phyloP scores from a whole-genome alignment of 2,113 vertebrate species.

The Panthera tigris region DNA sequence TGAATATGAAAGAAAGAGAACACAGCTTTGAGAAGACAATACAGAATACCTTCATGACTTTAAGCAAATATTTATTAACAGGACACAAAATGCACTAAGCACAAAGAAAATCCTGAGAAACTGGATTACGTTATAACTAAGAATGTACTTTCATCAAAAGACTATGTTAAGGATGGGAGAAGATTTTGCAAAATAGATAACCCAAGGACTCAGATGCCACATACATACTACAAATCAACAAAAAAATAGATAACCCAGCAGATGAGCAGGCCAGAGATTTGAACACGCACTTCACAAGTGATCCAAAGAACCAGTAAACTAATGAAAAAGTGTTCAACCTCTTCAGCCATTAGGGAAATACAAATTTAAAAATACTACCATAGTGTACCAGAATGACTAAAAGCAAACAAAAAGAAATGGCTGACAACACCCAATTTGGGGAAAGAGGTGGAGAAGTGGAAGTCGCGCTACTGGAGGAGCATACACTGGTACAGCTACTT shows the following conservation, averaged over 20 bases:
- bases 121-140: background rate
- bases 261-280: background rate
- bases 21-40: background rate
- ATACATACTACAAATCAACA: background rate
- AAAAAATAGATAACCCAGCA: background rate
- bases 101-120: background rate
- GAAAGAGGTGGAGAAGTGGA: background rate
- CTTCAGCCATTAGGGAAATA: background rate
- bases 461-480: background rate
- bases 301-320: background rate
- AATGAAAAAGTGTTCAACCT: background rate
- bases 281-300: background rate
- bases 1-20: background rate
- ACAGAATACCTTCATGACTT: background rate
- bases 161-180: background rate
- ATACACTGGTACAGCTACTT: background rate
- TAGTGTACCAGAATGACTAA: background rate
- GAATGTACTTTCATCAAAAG: constrained; percentile 3
- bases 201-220: background rate
- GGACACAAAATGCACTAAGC: background rate
- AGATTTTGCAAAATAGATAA: background rate
- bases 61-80: background rate
- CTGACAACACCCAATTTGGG: background rate
- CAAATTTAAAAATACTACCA: background rate
- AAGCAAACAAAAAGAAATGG: background rate